These are phyloP conservation scores for Rhagonycha fulva DNA, from an alignment of 2,888 invertebrate species.

Conservation along the genomic window DNA sequence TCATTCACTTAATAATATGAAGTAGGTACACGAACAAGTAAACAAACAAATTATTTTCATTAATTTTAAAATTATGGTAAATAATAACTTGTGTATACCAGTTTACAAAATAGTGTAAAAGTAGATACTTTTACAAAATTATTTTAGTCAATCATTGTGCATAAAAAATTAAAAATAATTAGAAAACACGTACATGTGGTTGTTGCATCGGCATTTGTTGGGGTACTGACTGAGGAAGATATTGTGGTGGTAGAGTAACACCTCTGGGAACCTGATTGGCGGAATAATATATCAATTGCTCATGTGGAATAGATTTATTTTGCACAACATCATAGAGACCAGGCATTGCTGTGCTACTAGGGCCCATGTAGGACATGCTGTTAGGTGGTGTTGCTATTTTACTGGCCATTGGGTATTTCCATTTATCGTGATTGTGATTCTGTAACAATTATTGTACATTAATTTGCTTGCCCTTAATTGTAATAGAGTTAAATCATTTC, in stretches of 20 bases:
- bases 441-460: conserved; percentile 49
- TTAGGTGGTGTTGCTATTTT: conserved; percentile 59
- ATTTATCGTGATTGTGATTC: conserved; percentile 86
- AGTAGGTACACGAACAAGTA: not conserved
- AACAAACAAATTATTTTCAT: not conserved
- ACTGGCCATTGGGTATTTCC: conserved; percentile 74
- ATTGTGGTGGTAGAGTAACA: conserved; percentile 55
- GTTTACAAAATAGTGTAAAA: not conserved
- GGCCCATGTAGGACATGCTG: conserved; percentile 56
- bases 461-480: not conserved
- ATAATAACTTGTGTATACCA: not conserved
- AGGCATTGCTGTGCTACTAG: conserved; percentile 59
- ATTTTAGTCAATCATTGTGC: not conserved
- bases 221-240: conserved; percentile 50
- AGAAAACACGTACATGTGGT: conserved; percentile 7
- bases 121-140: not conserved
- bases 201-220: conserved; percentile 49
- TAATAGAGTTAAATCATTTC: not conserved
- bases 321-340: conserved; percentile 62
- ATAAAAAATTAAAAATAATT: not conserved
- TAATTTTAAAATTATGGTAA: not conserved
- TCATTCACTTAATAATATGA: not conserved
- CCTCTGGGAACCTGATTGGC: conserved; percentile 58
- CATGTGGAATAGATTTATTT: conserved; percentile 57
- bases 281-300: conserved; percentile 67